phyloP scores from a whole-genome alignment of 2,797 vertebrate species.

The Hyperoplus lanceolatus region DNA sequence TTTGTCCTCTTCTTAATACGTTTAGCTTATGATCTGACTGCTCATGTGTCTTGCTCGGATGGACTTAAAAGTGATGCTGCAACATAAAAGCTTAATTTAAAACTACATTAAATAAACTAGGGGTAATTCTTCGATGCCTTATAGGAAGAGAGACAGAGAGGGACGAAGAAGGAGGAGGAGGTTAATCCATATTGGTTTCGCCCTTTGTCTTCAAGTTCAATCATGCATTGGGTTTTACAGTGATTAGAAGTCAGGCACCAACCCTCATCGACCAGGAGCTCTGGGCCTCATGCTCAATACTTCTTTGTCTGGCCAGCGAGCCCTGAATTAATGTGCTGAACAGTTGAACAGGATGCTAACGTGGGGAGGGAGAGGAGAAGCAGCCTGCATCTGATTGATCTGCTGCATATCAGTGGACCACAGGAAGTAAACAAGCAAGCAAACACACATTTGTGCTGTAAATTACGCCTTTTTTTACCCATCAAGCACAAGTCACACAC shows the following conservation, averaged over 20 bases:
- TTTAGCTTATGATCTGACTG: no score
- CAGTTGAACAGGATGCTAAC: constrained; percentile 43
- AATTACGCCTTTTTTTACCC: constrained; percentile 46
- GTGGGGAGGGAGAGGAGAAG: constrained; percentile 39
- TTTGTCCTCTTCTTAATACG: no score
- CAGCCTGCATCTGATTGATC: constrained; percentile 68
- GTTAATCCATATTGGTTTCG: constrained; percentile 56
- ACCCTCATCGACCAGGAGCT: constrained; percentile 69
- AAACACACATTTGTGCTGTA: constrained; percentile 51
- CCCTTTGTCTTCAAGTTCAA: constrained; percentile 66
- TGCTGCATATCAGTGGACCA: constrained; percentile 58
- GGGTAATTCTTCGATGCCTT: constrained; percentile 9
- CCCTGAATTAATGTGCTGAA: constrained; percentile 70
- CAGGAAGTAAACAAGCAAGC: constrained; percentile 46
- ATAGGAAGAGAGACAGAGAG: neutral
- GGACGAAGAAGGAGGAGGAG: constrained; percentile 26
- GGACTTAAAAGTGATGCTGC: no score
- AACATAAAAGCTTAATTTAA: no score
- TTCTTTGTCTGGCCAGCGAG: constrained; percentile 64
- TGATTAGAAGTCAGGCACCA: constrained; percentile 73
- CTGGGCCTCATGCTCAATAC: constrained; percentile 65
- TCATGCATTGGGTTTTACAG: constrained; percentile 56
- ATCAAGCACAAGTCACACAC: constrained; percentile 2
- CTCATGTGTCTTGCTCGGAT: no score
- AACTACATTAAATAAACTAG: neutral